Evolutionary conservation across 2,113 vertebrate genomes (phyloP).

Genomic region (Pteruthius melanotis): DNA sequence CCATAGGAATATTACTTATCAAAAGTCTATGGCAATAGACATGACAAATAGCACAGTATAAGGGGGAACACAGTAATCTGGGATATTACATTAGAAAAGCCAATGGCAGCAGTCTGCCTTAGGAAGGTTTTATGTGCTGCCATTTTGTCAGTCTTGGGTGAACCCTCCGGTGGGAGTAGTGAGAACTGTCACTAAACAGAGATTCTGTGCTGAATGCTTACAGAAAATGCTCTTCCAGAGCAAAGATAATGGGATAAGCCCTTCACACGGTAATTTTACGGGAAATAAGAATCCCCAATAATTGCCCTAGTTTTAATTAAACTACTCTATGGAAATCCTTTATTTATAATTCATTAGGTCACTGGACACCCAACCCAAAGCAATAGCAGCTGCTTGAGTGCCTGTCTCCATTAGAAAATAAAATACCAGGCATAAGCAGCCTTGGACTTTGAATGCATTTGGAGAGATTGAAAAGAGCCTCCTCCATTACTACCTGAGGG

Average conservation of each 20-base stretch:
- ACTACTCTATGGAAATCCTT: not conserved
- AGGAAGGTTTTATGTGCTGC: not conserved
- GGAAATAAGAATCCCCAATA: not conserved
- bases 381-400: not conserved
- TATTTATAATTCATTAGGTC: not conserved
- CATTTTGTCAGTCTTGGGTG: not conserved
- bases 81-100: not conserved
- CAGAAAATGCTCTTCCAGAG: not conserved
- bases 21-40: not conserved
- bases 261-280: not conserved
- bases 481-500: not conserved
- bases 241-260: not conserved
- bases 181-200: not conserved
- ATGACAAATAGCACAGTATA: rapidly evolving
- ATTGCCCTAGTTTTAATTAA: not conserved
- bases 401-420: not conserved
- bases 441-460: not conserved
- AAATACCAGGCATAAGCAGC: not conserved
- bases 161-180: rapidly evolving
- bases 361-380: not conserved
- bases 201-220: not conserved
- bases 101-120: not conserved
- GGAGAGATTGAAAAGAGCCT: not conserved
- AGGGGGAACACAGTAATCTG: not conserved
- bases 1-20: not conserved